Evolutionary conservation across 2,888 invertebrate species (phyloP).

Genomic region (Papilio gigon): DNA sequence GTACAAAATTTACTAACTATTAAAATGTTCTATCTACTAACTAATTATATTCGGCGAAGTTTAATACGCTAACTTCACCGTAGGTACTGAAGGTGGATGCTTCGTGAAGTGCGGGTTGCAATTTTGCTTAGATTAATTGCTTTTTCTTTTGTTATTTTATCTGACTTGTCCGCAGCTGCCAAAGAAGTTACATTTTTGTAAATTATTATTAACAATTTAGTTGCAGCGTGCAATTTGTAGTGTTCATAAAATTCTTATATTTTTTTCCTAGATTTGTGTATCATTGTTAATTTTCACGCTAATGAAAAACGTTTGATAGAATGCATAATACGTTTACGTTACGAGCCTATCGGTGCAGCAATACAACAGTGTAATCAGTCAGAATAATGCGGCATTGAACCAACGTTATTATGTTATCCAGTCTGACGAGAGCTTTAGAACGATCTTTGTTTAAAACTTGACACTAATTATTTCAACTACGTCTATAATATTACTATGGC

Average conservation of each 20-base stretch:
- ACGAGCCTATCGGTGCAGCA: constrained; percentile 45
- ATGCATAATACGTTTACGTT: constrained; percentile 23
- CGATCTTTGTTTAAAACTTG: constrained; percentile 9
- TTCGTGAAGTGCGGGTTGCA: not conserved
- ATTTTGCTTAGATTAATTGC: constrained; percentile 4
- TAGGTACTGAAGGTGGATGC: constrained; percentile 22
- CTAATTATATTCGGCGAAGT: constrained; percentile 50
- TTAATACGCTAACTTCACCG: constrained; percentile 44
- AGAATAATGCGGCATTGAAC: constrained; percentile 66
- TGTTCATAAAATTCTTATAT: no score
- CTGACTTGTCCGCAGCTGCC: not conserved
- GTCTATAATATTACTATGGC: not conserved
- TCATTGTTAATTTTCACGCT: not conserved
- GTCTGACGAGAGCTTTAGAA: constrained; percentile 34
- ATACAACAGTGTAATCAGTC: constrained; percentile 67
- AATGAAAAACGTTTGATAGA: not conserved
- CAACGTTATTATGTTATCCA: constrained; percentile 57
- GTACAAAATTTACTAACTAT: constrained; percentile 59
- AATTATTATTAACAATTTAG: not conserved
- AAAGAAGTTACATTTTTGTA: not conserved
- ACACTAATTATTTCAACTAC: constrained; percentile 10
- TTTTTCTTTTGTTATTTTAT: constrained; percentile 2
- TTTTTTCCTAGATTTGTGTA: no score
- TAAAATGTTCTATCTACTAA: constrained; percentile 47
- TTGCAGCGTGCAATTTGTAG: no score